These are phyloP conservation scores for Acridotheres tristis DNA, from an alignment of 2,797 vertebrate genomes.

Conservation along the genomic window DNA sequence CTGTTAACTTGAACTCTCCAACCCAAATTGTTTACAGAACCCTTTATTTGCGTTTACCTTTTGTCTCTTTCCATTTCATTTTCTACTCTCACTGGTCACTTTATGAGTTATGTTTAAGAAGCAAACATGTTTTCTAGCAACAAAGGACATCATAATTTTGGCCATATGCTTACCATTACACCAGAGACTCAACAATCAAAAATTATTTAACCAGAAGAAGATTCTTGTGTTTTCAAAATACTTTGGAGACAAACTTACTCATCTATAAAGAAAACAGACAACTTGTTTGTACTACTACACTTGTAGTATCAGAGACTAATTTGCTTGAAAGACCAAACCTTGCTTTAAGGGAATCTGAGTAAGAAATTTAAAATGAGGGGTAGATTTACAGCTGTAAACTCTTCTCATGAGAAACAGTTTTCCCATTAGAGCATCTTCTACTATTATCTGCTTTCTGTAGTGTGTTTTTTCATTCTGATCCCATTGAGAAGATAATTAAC, in stretches of 20 bases:
- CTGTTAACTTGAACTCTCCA: conserved; percentile 9
- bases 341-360: background rate
- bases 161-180: background rate
- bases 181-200: background rate
- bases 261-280: background rate
- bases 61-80: background rate
- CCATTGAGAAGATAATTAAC: background rate
- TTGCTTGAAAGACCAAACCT: background rate
- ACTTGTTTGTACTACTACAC: background rate
- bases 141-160: background rate
- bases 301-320: background rate
- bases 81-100: background rate
- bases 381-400: background rate
- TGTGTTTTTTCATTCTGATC: background rate
- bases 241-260: background rate
- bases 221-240: background rate
- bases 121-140: background rate
- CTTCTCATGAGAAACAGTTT: background rate
- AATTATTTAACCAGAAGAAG: background rate
- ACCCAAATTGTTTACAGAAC: background rate
- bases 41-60: conserved; percentile 20
- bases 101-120: background rate
- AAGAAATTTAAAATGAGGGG: background rate
- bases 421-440: background rate
- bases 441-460: background rate